Conservation (phyloP, 2,888 invertebrate genomes). For the Ramazzottius varieornatus region DNA sequence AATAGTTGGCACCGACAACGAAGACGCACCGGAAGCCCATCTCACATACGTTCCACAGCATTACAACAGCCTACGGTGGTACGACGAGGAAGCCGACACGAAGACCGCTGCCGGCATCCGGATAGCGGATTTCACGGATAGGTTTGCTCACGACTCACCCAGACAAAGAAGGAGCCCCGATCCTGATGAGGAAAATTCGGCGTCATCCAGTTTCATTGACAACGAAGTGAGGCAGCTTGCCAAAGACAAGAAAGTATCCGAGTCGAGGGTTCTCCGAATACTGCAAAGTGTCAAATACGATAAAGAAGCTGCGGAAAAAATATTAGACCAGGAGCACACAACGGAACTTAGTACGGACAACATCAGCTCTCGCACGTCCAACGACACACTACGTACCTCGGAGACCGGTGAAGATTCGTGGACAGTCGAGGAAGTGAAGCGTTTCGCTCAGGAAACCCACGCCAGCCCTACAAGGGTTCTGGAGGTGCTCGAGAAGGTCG, state of each 20-base stretch:
- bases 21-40: not conserved
- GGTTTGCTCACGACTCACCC: not conserved
- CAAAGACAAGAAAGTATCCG: not conserved
- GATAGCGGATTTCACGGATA: not conserved
- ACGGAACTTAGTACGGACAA: no score
- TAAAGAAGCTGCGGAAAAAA: not conserved
- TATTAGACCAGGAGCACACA: no score
- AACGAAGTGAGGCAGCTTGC: not conserved
- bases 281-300: not conserved
- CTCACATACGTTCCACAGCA: not conserved
- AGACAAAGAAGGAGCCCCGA: not conserved
- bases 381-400: no score
- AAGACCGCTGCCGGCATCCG: not conserved
- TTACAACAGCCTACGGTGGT: conserved; percentile 1
- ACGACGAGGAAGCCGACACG: not conserved
- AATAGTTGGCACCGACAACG: not conserved
- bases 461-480: not conserved
- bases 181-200: not conserved
- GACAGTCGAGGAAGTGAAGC: not conserved
- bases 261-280: not conserved
- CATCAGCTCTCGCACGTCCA: no score
- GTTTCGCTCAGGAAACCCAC: not conserved
- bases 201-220: not conserved
- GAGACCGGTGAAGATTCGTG: no score
- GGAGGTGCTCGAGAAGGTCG: not conserved